Percentiles rank a stretch among this genome's conserved stretches.
Conservation (phyloP, 2,888 invertebrate genomes). For the Brenthis hecate region DNA sequence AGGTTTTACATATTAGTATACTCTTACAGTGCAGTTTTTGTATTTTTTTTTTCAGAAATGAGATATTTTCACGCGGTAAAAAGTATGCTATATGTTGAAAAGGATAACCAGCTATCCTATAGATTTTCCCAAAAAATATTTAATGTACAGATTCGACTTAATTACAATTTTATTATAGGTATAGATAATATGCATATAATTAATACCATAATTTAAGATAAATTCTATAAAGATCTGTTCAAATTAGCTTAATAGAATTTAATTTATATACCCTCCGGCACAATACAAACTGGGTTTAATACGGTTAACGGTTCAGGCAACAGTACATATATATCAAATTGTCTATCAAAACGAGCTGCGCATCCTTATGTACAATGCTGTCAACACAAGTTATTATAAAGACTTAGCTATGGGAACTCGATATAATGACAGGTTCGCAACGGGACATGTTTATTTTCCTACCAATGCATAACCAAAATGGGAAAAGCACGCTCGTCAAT, state of each 20-base stretch:
- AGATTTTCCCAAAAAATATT: no score
- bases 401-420: conserved; percentile 35
- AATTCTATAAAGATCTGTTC: no score
- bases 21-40: no score
- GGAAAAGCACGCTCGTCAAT: conserved; percentile 73
- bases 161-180: no score
- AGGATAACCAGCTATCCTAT: no score
- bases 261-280: conserved; percentile 2
- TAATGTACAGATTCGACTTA: no score
- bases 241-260: background rate
- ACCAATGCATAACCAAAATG: conserved; percentile 75
- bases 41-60: no score
- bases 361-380: conserved; percentile 40
- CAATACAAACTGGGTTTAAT: conserved; percentile 36
- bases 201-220: no score
- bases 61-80: no score
- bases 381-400: conserved; percentile 34
- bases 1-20: no score
- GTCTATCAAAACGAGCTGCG: conserved; percentile 38
- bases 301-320: conserved; percentile 37
- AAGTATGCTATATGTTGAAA: no score
- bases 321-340: conserved; percentile 37
- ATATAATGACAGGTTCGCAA: conserved; percentile 49
- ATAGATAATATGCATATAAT: no score
- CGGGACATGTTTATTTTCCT: conserved; percentile 59